phyloP scores from a whole-genome alignment of 2,113 vertebrate genomes.

The Paratilapia polleni region DNA sequence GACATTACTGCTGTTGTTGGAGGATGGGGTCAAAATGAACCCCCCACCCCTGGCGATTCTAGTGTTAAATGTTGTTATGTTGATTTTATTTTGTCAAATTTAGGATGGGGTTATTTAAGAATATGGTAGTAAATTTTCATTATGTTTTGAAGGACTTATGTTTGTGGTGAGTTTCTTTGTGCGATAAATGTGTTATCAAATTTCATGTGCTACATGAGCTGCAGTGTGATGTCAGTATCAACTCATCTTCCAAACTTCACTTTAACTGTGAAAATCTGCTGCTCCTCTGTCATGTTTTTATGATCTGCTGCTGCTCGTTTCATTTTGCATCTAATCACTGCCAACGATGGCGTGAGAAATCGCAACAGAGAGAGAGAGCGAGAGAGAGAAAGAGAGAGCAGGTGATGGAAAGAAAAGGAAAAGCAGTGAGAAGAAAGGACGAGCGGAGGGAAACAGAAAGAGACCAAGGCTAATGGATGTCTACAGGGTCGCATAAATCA shows the following conservation, averaged over 20 bases:
- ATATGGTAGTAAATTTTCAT: background rate
- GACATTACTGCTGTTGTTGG: too few relatives aligned
- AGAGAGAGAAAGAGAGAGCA: background rate
- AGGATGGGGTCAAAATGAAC: too few relatives aligned
- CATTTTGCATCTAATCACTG: background rate
- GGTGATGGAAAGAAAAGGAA: background rate
- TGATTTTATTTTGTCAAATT: too few relatives aligned
- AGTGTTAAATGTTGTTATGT: too few relatives aligned
- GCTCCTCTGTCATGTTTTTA: background rate
- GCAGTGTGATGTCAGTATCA: background rate
- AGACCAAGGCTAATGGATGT: conserved; percentile 6
- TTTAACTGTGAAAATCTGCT: conserved; percentile 1
- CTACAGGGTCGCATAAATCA: conserved; percentile 15
- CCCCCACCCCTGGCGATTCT: too few relatives aligned
- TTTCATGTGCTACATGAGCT: background rate
- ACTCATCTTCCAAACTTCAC: background rate
- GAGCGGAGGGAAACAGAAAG: background rate
- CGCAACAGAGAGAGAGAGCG: background rate
- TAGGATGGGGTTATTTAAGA: background rate
- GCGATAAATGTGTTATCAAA: background rate
- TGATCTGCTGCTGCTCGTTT: conserved; percentile 1
- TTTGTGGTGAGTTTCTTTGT: background rate
- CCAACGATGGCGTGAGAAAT: background rate
- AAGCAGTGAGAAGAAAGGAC: background rate
- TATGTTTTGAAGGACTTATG: background rate